Base-by-base conservation (phyloP, 2,888 invertebrate species). In the Ptilodon capucinus region DNA sequence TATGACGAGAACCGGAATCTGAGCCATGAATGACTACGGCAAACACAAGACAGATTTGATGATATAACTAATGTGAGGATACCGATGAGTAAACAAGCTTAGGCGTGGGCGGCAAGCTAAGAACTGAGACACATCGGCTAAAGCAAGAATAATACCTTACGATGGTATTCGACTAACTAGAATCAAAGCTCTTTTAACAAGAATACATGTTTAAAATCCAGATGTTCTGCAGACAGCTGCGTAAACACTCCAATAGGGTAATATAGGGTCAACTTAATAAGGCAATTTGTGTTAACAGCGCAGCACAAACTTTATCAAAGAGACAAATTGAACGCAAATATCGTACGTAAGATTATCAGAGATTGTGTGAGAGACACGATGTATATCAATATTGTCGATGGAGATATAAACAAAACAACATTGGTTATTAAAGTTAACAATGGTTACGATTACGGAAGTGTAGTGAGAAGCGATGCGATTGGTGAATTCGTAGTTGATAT, bases 1-100 rank as follows among this genome's bases (percentile, higher is more conserved):
- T 64, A 60, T 62, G 61, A 44, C 54, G 36, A 65, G 64, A 69
- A 73, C 72, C 68, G 72, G 71, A 74, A 70, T 72, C 54, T 56
- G 53, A 61, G 58, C 60, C 61, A 71, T 75, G 66, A 76, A 73
- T 71, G 60, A 65, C 54, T 69, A 55, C 54, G 23, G 60, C 63
- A 60, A 71, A 72, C 55, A 68, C 54, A 62, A 61, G 60, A 64
- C 51, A 54, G 46, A 60, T 57, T n/a, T 40, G 60, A 51, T 66
- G 63, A 61, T 63, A 65, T 63, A 67, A 59, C 52, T 48, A 48
- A 62, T 54, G 51, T 47, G 52, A 64, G 51, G 52, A 50, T 57
- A 60, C 48, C 44, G 55, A 47, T 61, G 57, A 61, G 46, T 54
- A 52, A 52, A 49, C 28, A 36, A 34, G 1, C 18, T n/a, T 28